Percentiles rank a stretch among this genome's conserved stretches.
Conservation (phyloP, 2,797 vertebrate species). For the Selene dorsalis region DNA sequence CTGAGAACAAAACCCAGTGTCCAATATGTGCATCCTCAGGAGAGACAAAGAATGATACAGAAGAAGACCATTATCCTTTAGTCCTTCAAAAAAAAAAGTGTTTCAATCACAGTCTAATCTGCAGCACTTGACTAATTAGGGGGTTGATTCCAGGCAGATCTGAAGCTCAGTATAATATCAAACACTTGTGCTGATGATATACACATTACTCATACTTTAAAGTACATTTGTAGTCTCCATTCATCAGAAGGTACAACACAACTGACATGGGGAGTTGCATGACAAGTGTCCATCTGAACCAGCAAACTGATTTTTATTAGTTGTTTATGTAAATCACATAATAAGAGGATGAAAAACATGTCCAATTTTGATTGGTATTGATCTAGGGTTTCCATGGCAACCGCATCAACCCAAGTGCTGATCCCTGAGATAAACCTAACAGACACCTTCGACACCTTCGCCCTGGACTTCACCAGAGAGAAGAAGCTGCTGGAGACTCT, state of each 20-base stretch:
- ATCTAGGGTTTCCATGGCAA: conserved; percentile 97
- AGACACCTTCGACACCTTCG: conserved; percentile 96
- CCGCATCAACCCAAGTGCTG: conserved; percentile 97
- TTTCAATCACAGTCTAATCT: conserved; percentile 27
- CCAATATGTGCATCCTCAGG: conserved; percentile 26
- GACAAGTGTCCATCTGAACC: background rate
- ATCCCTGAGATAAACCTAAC: conserved; percentile 98
- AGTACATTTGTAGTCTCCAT: background rate
- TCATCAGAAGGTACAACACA: background rate
- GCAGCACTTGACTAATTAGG: conserved; percentile 22
- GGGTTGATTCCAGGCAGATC: conserved; percentile 12
- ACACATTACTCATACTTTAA: background rate
- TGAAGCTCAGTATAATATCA: background rate
- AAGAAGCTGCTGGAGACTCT: conserved; percentile 98
- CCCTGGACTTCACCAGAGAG: conserved; percentile 96
- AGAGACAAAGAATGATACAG: conserved; percentile 31
- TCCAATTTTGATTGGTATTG: background rate
- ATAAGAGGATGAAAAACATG: background rate
- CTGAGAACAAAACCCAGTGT: conserved; percentile 30
- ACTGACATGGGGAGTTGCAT: background rate
- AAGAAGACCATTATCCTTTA: conserved; percentile 40
- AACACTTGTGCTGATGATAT: background rate
- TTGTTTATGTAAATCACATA: background rate
- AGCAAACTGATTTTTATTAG: too few species aligned
- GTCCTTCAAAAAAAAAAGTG: conserved; percentile 33